Evolutionary conservation across 2,797 vertebrate genomes (phyloP), one percentile per base, ranked within the genome.

Genomic region (Heterohyrax brucei): DNA sequence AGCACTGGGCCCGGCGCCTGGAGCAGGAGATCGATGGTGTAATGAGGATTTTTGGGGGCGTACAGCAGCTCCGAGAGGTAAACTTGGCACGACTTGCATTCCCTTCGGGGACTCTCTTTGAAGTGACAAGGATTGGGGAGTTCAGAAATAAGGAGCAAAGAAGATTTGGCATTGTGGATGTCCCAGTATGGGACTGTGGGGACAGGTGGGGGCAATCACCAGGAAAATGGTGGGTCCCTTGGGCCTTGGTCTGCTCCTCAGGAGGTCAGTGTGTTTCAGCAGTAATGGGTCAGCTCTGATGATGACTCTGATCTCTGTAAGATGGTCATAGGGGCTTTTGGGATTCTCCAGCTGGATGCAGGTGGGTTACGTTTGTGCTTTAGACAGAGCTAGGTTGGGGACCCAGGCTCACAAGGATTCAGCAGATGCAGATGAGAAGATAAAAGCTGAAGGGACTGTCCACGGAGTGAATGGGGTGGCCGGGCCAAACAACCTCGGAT

Each of bases 21-120:
- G 99, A 99, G 97, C 99, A 99, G 97, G 99, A 99, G 98, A 99
- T 99, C 97, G 99, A 99, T 93, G 99, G 99, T 86, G 99, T 99
- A 96, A 99, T 99, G 98, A 99, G 99, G 96, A 99, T 99, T 97
- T 99, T 99, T 98, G 99, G 99, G 66, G 99, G 99, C 48, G 99
- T 98, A 95, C 99, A 99, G 98, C 99, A 99, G 98, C 99, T 99
- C 98, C 99, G 98, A 98, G 98, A 98, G 98, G 99, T 99, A 98
- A 99, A 99, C 93, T 66, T 75, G 46, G 83, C 64, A 30, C 90
- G 62, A 39, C 70, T 92, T 91, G 73, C 85, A 76, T 77, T 96
- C 78, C 73, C 82, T 96, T 95, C 81, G 2, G 46, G 28, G 73
- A 76, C 75, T 68, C 26, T 88, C 46, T 70, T 88, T 85, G n/a